Evolutionary conservation across 2,113 vertebrate genomes (phyloP), one percentile per base, ranked within the genome.

Genomic region (Cyanoramphus novaezelandiae): DNA sequence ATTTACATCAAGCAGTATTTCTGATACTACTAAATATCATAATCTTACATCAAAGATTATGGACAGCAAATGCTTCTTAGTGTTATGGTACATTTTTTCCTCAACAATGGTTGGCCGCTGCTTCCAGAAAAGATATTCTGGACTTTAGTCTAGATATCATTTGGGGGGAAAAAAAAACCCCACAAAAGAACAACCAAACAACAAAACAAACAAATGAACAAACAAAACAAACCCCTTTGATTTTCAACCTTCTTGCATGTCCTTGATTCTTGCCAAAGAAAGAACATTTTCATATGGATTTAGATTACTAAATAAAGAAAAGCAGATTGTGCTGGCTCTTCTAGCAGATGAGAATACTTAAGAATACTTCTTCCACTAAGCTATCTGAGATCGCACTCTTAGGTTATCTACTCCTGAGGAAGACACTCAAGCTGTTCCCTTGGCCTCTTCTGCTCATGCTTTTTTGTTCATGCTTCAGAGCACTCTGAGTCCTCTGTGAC

Each of bases 371-470:
- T 33, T 27, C 37, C 55, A 59, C 1, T 1, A 47, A 79, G 18
- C 33, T 83, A 50, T 49, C 10, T 43, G 23, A 53, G 6, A 31
- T 81, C 11, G 65, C 59, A 25, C 13, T 33, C 10, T 53, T 33
- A 47, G 15, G 24, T 55, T 76, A 69, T 4, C 1, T 13, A 28
- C 33, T 50, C 43, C 25, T 6, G 29, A 62, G 11, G 43, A 90
- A 88, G 37, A 63, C 27, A 78, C 9, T 53, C 10, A 50, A 41
- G 23, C 17, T 67, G 29, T 13, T 47, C 16, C n/a, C 31, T 91
- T 2, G 1, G 8, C 46, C n/a, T 76, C 39, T 46, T 87, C 55
- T n/a, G n/a, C 50, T 76, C 4, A 0, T 10, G 3, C 7, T 18
- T 62, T 70, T 67, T 60, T 63, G 17, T 24, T 70, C 9, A 13